Evolutionary conservation across 2,888 invertebrate genomes (phyloP).

Genomic region (Oeneis ivallda): DNA sequence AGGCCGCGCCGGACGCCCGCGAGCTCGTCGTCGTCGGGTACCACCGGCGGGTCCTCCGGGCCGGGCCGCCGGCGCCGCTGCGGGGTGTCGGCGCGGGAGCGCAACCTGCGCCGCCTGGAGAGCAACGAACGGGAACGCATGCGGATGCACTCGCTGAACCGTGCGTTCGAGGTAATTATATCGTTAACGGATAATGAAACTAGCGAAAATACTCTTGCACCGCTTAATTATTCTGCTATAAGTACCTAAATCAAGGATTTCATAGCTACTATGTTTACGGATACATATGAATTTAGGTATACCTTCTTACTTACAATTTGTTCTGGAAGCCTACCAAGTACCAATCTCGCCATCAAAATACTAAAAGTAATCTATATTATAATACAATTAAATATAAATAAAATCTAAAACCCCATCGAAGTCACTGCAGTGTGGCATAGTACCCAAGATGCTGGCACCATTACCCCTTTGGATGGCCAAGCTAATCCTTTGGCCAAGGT

Average conservation of each 20-base stretch:
- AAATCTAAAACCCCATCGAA: no score
- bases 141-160: constrained; percentile 95
- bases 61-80: constrained; percentile 85
- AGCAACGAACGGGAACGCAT: constrained; percentile 95
- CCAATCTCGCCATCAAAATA: no score
- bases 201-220: constrained; percentile 16
- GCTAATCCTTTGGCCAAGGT: no score
- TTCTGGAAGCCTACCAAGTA: no score
- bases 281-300: no score
- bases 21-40: constrained; percentile 56
- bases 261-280: not conserved
- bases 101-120: constrained; percentile 92
- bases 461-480: no score
- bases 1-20: constrained; percentile 60
- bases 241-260: not conserved
- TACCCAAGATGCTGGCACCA: no score
- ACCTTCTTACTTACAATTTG: no score
- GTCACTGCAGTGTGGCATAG: no score
- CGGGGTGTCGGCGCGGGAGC: constrained; percentile 90
- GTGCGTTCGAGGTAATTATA: constrained; percentile 89
- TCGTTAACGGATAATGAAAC: constrained; percentile 15
- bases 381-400: no score
- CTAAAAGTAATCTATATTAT: no score
- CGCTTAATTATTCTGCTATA: constrained; percentile 10
- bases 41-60: constrained; percentile 53